Base-by-base conservation (phyloP, 1,140 invertebrate genomes). In the Pararge aegeria region DNA sequence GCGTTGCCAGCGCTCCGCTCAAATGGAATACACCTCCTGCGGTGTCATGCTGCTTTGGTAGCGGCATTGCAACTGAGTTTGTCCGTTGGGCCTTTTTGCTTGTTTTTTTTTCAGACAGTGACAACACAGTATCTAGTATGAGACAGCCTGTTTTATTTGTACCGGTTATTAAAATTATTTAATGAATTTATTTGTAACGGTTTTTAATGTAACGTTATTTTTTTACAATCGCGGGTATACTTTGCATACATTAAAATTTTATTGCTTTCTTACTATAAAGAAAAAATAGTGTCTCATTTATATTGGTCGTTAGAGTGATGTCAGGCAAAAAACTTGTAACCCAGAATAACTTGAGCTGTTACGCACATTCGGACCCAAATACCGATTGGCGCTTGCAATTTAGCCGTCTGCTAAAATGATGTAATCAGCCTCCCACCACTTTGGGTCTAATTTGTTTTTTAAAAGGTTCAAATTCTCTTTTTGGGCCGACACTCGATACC, bases 21-120 rank as follows among this genome's bases (percentile, higher is more conserved):
- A 30, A 24, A 21, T 27, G 16, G 29, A 38, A 49, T 18, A 56
- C 68, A 76, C 77, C 82, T 83, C 72, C 69, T 73, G 48, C 54
- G 51, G 40, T 55, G 54, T 84, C 71, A 83, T 89, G 86, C 37
- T 73, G 75, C 80, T 74, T 83, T 89, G 78, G 83, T 87, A 78
- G 63, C 60, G 61, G 77, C 77, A 83, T 82, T 88, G 85, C 85
- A 88, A 81, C 80, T 79, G 56, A 66, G 60, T 69, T 66, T 59
- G 66, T 55, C 49, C 62, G 59, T 62, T 61, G 58, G 40, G 49
- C 58, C 61, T 58, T 54, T 38, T 57, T 60, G 40, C 20, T 12
- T 12, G 7, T 37, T 2, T 12, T 37, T 49, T 49, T 40, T 61
- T 49, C 46, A 55, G 16, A 5, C 2, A 37, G 3, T 7, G 3